Evolutionary conservation across 1,140 invertebrate genomes (phyloP).

Genomic region (Bombus ignitus): DNA sequence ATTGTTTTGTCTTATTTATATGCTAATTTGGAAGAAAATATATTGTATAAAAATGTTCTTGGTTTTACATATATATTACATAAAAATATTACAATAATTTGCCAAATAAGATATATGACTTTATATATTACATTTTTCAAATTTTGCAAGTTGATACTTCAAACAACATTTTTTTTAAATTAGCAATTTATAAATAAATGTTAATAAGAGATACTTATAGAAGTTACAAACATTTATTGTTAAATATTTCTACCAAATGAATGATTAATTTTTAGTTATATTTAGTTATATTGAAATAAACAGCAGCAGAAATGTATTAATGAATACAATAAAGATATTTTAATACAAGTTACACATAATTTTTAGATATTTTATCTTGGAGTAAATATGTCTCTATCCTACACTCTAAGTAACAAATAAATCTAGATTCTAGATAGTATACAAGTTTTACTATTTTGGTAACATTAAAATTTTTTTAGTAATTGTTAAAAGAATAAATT

Average conservation of each 20-base stretch:
- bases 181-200: neutral
- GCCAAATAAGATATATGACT: neutral
- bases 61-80: conserved; percentile 7
- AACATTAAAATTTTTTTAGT: conserved; percentile 29
- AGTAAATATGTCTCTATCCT: conserved; percentile 20
- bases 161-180: neutral
- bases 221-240: neutral
- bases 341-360: conserved; percentile 22
- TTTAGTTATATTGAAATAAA: conserved; percentile 8
- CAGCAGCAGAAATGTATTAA: conserved; percentile 8
- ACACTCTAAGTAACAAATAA: conserved; percentile 16
- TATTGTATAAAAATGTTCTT: conserved; percentile 9
- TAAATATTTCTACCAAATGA: neutral
- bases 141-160: neutral
- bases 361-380: conserved; percentile 4
- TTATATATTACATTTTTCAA: conserved; percentile 18
- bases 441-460: conserved; percentile 23
- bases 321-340: conserved; percentile 22
- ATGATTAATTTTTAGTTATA: neutral
- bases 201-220: neutral
- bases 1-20: neutral
- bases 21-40: conserved; percentile 21
- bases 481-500: conserved; percentile 29
- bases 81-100: conserved; percentile 4
- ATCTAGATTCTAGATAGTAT: conserved; percentile 28